These are phyloP conservation scores for Bombus sylvicola DNA, from an alignment of 1,140 invertebrate species.

Conservation along the genomic window DNA sequence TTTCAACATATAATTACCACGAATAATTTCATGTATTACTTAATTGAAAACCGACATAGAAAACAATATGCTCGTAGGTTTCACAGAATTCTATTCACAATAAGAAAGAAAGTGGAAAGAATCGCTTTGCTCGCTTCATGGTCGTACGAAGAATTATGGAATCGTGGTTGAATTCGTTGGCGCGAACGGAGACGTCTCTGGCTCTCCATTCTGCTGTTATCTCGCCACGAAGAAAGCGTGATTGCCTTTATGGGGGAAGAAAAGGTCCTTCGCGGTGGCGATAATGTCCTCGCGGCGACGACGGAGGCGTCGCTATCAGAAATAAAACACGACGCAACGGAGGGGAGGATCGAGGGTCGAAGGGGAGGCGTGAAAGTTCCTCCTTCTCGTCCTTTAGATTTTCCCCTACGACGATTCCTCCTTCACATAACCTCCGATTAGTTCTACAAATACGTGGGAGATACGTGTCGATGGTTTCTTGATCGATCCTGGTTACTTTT, in stretches of 20 bases:
- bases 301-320: constrained; percentile 79
- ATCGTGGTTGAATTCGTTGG: constrained; percentile 49
- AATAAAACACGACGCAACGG: constrained; percentile 77
- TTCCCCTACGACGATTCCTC: constrained; percentile 30
- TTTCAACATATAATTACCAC: no score
- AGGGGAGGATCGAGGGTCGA: constrained; percentile 46
- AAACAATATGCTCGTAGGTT: not conserved
- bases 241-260: constrained; percentile 83
- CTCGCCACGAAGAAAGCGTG: constrained; percentile 80
- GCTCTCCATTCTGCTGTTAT: constrained; percentile 80
- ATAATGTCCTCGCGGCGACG: constrained; percentile 79
- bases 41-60: not conserved
- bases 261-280: constrained; percentile 81
- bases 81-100: not conserved
- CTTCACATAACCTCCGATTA: constrained; percentile 49
- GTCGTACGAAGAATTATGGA: constrained; percentile 37
- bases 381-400: constrained; percentile 41
- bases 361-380: constrained; percentile 27
- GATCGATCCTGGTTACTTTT: not conserved
- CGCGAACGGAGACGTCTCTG: constrained; percentile 56
- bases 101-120: not conserved
- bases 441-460: constrained; percentile 34
- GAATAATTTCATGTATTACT: not conserved
- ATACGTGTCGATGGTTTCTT: not conserved
- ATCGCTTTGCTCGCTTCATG: no score